phyloP scores from a whole-genome alignment of 2,797 vertebrate species.

The Mastacembelus armatus region DNA sequence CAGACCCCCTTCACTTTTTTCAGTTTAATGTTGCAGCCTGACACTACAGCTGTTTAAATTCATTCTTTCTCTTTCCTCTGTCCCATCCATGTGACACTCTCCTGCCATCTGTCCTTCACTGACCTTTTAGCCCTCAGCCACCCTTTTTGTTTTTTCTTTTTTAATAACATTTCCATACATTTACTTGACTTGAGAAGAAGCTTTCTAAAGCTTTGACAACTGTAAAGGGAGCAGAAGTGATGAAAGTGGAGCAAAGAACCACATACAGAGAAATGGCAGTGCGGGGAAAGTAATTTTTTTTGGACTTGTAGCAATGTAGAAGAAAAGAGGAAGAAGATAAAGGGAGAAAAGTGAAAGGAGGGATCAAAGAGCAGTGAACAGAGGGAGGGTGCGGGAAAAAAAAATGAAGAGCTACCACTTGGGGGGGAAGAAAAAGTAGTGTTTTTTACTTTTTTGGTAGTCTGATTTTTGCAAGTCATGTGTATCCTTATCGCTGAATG shows the following conservation, averaged over 20 bases:
- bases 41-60: too few relatives aligned
- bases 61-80: slow-evolving; percentile 2
- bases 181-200: too few relatives aligned
- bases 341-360: slow-evolving; percentile 10
- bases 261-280: slow-evolving; percentile 17
- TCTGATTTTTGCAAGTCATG: neutral
- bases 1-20: too few relatives aligned
- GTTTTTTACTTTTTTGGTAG: slow-evolving; percentile 23
- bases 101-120: slow-evolving; percentile 47
- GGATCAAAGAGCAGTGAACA: slow-evolving; percentile 24
- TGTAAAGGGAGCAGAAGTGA: neutral
- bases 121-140: slow-evolving; percentile 23
- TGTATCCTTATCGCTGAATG: neutral
- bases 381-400: slow-evolving; percentile 1
- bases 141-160: slow-evolving; percentile 8
- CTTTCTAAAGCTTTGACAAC: slow-evolving; percentile 7
- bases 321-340: slow-evolving; percentile 15
- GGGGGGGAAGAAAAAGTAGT: slow-evolving; percentile 24
- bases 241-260: slow-evolving; percentile 39
- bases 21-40: too few relatives aligned
- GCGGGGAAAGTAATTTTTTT: neutral
- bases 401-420: slow-evolving; percentile 22
- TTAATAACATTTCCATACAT: too few relatives aligned
- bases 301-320: slow-evolving; percentile 12
- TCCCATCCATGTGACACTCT: slow-evolving; percentile 9